Conservation (phyloP, 2,797 vertebrate species). For the Pygocentrus nattereri region DNA sequence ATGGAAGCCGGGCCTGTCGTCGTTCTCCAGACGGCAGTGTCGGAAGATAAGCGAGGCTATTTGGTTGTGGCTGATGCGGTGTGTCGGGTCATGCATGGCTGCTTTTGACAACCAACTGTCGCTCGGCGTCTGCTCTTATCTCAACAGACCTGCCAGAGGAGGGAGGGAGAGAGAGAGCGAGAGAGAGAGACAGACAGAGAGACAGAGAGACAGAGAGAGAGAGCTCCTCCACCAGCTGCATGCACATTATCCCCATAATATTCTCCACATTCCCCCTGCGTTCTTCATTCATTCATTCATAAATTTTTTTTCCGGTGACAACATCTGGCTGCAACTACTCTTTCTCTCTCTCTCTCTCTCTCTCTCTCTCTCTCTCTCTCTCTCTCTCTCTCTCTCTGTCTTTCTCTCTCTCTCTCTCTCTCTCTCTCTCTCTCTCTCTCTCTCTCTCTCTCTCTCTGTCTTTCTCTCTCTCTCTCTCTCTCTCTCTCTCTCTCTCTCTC, state of each 20-base stretch:
- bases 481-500: background rate
- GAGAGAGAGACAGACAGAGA: too few relatives aligned
- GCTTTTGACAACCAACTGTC: slow-evolving; percentile 73
- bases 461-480: background rate
- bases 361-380: background rate
- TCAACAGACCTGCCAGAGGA: slow-evolving; percentile 48
- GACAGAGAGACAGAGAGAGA: too few relatives aligned
- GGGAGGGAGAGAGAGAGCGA: too few relatives aligned
- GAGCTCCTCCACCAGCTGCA: slow-evolving; percentile 57
- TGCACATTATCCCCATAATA: slow-evolving; percentile 58
- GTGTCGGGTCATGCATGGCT: slow-evolving; percentile 66
- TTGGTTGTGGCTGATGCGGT: slow-evolving; percentile 67
- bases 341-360: background rate
- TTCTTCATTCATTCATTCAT: slow-evolving; percentile 1
- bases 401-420: too few relatives aligned
- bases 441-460: too few relatives aligned
- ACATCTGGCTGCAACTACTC: slow-evolving; percentile 15
- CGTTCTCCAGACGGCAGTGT: slow-evolving; percentile 64
- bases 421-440: too few relatives aligned
- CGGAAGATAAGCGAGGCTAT: slow-evolving; percentile 73
- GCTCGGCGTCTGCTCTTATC: slow-evolving; percentile 65
- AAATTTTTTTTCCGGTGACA: background rate
- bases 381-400: background rate
- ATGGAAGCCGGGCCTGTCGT: background rate
- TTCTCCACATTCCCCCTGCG: slow-evolving; percentile 37